Evolutionary conservation across 2,888 invertebrate genomes (phyloP).

Genomic region (Exocentrus adspersus): DNA sequence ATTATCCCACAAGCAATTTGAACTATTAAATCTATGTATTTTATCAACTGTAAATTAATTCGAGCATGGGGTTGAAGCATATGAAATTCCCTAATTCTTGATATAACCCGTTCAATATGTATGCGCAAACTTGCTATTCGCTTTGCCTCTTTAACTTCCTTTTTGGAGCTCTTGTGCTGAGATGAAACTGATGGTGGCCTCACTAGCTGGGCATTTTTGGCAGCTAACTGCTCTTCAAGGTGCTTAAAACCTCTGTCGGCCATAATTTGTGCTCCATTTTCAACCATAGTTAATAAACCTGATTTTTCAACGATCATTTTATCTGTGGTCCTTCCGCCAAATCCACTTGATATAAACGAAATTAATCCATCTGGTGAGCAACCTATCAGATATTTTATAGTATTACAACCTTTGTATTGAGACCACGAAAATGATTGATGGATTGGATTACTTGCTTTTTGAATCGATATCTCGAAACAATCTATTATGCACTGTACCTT

Average conservation of each 20-base stretch:
- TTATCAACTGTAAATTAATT: slow-evolving; percentile 30
- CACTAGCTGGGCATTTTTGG: slow-evolving; percentile 23
- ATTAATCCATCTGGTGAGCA: no score
- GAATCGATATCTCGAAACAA: slow-evolving; percentile 30
- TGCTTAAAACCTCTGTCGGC: slow-evolving; percentile 22
- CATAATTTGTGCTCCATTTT: slow-evolving; percentile 13
- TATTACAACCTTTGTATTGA: not conserved
- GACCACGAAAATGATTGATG: slow-evolving; percentile 14
- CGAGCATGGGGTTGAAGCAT: slow-evolving; percentile 39
- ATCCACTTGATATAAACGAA: no score
- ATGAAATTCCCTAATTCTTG: slow-evolving; percentile 41
- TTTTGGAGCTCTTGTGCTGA: slow-evolving; percentile 28
- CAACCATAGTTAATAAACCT: slow-evolving; percentile 5
- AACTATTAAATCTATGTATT: slow-evolving; percentile 36
- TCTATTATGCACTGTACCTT: slow-evolving; percentile 28
- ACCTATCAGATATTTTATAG: no score
- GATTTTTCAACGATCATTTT: slow-evolving; percentile 3
- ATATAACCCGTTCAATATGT: slow-evolving; percentile 47
- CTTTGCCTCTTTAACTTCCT: slow-evolving; percentile 40
- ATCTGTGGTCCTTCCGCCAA: not conserved
- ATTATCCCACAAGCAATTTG: slow-evolving; percentile 23
- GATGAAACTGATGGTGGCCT: slow-evolving; percentile 32
- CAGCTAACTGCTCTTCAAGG: not conserved
- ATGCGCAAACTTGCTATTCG: slow-evolving; percentile 44
- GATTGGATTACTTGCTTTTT: slow-evolving; percentile 19